phyloP scores from a whole-genome alignment of 2,797 vertebrate species.

The Lophotriccus pileatus region DNA sequence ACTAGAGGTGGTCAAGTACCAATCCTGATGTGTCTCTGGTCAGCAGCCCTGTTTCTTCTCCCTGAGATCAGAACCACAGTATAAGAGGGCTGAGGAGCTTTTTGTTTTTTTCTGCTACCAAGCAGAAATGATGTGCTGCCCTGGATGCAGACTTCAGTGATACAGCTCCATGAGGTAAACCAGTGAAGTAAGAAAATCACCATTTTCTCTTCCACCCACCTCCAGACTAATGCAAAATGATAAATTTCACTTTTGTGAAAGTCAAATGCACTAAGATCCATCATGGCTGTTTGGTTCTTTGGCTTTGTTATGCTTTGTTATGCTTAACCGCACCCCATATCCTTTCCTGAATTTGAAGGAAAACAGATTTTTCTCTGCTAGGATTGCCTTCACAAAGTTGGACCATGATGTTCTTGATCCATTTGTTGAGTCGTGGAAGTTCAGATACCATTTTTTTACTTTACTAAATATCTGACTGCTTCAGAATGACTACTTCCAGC shows the following conservation, averaged over 20 bases:
- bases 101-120: not conserved
- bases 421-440: not conserved
- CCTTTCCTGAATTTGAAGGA: not conserved
- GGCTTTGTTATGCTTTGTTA: not conserved
- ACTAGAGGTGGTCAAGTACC: not conserved
- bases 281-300: not conserved
- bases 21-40: not conserved
- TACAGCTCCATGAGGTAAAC: not conserved
- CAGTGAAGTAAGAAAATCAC: not conserved
- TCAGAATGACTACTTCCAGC: not conserved
- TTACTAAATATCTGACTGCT: not conserved
- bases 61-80: not conserved
- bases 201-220: not conserved
- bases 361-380: not conserved
- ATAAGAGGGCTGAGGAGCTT: not conserved
- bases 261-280: not conserved
- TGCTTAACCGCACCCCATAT: fast-evolving
- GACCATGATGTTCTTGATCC: not conserved
- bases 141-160: not conserved
- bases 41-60: not conserved
- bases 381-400: not conserved
- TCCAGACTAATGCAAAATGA: not conserved
- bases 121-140: not conserved
- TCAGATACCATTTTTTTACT: not conserved
- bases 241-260: not conserved